A percentile compares a stretch with the other conserved stretches of the same genome.
Evolutionary conservation across 2,888 invertebrate genomes (phyloP).

Genomic region (Thysanoteuthis rhombus): DNA sequence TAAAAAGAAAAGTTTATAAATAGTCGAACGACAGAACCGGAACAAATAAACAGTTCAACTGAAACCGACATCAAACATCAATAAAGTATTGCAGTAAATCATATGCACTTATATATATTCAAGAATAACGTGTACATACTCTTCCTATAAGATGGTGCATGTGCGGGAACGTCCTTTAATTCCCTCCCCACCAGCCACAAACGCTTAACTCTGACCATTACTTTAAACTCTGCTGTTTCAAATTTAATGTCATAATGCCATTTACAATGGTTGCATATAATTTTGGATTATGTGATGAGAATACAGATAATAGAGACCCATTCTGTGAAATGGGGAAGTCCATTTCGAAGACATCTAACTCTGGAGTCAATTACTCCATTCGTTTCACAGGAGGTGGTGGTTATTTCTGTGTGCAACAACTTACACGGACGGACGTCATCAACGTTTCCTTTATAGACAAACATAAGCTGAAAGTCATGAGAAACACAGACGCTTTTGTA

Average conservation of each 20-base stretch:
- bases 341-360: neutral
- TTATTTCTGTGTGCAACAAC: neutral
- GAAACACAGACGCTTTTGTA: no score
- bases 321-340: neutral
- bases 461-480: neutral
- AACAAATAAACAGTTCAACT: neutral
- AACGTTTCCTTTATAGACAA: neutral
- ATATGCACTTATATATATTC: neutral
- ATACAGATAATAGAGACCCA: neutral
- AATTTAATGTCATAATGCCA: neutral
- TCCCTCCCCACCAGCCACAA: neutral
- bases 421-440: neutral
- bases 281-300: neutral
- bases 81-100: neutral
- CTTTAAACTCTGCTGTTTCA: neutral
- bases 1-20: no score
- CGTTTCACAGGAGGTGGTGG: neutral
- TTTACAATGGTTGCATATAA: neutral
- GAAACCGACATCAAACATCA: neutral
- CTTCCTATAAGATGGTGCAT: neutral
- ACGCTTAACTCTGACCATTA: neutral
- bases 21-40: neutral
- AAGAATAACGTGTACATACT: neutral
- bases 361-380: neutral
- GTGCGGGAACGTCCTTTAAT: neutral